These are phyloP conservation scores for Euclidia mi DNA, from an alignment of 2,888 invertebrate genomes.

Conservation along the genomic window DNA sequence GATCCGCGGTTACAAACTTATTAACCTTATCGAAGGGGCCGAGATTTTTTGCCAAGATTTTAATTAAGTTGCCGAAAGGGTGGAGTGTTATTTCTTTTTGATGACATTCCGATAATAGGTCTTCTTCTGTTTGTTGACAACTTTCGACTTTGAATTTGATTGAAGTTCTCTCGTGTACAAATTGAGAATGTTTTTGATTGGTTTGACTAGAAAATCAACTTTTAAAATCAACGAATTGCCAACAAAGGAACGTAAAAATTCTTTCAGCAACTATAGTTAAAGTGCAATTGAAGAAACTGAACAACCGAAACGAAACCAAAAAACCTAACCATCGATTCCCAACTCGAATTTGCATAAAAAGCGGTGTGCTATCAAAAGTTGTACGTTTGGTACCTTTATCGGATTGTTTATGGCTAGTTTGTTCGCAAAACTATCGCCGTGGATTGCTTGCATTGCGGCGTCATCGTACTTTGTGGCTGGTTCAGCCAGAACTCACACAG, in stretches of 20 bases:
- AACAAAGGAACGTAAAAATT: constrained; percentile 9
- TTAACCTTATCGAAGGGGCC: constrained; percentile 50
- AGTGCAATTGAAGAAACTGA: constrained; percentile 43
- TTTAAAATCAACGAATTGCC: not conserved
- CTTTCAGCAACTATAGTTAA: constrained; percentile 18
- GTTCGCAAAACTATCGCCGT: constrained; percentile 45
- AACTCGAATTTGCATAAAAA: constrained; percentile 65
- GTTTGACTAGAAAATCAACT: constrained; percentile 1
- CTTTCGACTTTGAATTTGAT: constrained; percentile 73
- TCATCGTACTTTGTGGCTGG: constrained; percentile 39
- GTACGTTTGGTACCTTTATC: constrained; percentile 54
- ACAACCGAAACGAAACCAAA: constrained; percentile 40
- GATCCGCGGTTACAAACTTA: constrained; percentile 46
- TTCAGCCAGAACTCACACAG: constrained; percentile 43
- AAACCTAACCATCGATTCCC: constrained; percentile 50
- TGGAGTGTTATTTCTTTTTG: constrained; percentile 85
- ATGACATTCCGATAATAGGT: constrained; percentile 87
- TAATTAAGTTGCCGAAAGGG: constrained; percentile 85
- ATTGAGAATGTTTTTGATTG: constrained; percentile 35
- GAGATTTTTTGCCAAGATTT: constrained; percentile 63
- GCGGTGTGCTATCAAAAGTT: constrained; percentile 61
- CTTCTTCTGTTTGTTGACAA: constrained; percentile 62
- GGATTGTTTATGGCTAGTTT: constrained; percentile 58
- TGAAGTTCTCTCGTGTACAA: constrained; percentile 48
- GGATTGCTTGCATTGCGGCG: constrained; percentile 56